A percentile compares a stretch with the other conserved stretches of the same genome.
These are phyloP conservation scores for Oxyruncus cristatus DNA, from an alignment of 2,113 vertebrate species.

Conservation along the genomic window DNA sequence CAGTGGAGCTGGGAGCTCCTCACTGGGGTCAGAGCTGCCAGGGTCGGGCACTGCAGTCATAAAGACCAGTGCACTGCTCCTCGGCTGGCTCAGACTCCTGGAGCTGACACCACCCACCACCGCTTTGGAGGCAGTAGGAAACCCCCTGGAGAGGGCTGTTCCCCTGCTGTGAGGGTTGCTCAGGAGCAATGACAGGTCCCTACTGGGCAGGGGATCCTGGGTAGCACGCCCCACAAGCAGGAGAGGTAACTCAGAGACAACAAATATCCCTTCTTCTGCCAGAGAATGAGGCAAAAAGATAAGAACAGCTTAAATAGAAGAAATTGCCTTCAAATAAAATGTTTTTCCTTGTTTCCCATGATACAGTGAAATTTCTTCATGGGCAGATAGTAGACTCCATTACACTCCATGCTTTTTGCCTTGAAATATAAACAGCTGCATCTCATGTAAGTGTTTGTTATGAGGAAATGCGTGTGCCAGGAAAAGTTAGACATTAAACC, in stretches of 20 bases:
- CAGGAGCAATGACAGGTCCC: background rate
- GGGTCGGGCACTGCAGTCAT: background rate
- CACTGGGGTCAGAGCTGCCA: background rate
- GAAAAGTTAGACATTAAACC: conserved; percentile 68
- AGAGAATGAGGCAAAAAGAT: background rate
- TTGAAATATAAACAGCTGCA: conserved; percentile 67
- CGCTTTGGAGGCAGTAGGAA: background rate
- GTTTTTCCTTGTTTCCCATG: conserved; percentile 14
- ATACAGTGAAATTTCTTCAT: background rate
- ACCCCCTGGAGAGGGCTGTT: accelerated
- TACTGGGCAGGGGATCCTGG: background rate
- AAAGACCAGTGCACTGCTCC: background rate
- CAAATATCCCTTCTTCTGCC: background rate
- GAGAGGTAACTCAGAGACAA: background rate
- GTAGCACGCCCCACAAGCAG: background rate
- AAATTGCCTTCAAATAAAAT: conserved; percentile 29
- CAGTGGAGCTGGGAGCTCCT: background rate
- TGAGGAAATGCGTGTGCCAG: conserved; percentile 44
- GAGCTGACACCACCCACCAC: accelerated
- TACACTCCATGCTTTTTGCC: conserved; percentile 42
- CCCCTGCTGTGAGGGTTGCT: background rate
- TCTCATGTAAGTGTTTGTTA: conserved; percentile 65
- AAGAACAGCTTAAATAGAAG: background rate
- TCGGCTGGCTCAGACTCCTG: accelerated
- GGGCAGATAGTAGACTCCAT: conserved; percentile 23